phyloP scores from a whole-genome alignment of 92 coral and sea anemone species.

The Phymanthus crucifer region DNA sequence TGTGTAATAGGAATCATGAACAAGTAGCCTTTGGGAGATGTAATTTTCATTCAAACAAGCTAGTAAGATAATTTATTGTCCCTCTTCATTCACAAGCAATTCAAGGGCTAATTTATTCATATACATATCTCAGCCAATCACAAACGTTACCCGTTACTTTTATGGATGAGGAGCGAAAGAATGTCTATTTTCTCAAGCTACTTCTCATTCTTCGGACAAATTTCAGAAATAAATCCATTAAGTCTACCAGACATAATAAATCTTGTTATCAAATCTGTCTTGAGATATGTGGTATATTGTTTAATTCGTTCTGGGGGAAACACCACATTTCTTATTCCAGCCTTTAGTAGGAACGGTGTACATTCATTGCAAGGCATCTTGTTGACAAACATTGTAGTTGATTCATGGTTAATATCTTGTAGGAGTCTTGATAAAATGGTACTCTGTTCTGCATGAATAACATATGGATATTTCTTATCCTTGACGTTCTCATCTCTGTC shows the following conservation, averaged over 20 bases:
- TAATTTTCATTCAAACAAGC: too few relatives aligned
- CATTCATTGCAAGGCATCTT: slow-evolving; percentile 89
- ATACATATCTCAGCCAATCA: too few relatives aligned
- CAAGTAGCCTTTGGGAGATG: too few relatives aligned
- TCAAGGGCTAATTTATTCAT: too few relatives aligned
- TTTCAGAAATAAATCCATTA: slow-evolving; percentile 39
- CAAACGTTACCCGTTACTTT: too few relatives aligned
- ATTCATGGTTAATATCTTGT: slow-evolving; percentile 46
- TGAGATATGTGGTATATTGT: slow-evolving; percentile 29
- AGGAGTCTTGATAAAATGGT: slow-evolving; percentile 64
- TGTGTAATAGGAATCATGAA: too few relatives aligned
- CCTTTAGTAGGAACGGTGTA: slow-evolving; percentile 64
- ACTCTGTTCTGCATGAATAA: slow-evolving; percentile 84
- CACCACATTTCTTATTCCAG: slow-evolving; percentile 69
- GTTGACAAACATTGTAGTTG: slow-evolving; percentile 81
- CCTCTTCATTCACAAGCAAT: too few relatives aligned
- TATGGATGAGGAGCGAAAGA: too few relatives aligned
- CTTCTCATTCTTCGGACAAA: slow-evolving; percentile 1
- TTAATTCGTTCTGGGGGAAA: slow-evolving; percentile 54
- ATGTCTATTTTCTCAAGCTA: slow-evolving; percentile 5
- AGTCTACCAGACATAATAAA: slow-evolving; percentile 38
- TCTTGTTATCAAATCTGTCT: slow-evolving; percentile 31
- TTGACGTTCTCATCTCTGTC: slow-evolving; percentile 45
- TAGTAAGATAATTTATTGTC: too few relatives aligned
- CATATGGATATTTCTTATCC: slow-evolving; percentile 75